phyloP scores from a whole-genome alignment of 2,797 vertebrate genomes.

The Thunnus albacares region DNA sequence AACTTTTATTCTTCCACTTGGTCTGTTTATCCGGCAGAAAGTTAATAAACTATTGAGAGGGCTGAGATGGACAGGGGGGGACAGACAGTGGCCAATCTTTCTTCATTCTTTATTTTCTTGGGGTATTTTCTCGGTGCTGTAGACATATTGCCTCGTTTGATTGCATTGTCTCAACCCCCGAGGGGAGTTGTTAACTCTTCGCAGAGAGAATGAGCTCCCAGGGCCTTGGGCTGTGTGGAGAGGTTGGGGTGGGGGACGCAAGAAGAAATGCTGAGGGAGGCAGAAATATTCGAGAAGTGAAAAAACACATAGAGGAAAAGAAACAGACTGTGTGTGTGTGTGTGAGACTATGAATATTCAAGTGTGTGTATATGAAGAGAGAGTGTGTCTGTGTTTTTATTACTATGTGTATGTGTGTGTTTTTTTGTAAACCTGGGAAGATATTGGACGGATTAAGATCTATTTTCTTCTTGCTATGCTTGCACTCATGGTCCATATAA shows the following conservation, averaged over 20 bases:
- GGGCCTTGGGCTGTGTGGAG: constrained; percentile 4
- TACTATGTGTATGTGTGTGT: too few relatives aligned
- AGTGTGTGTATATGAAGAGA: not conserved
- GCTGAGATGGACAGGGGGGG: constrained; percentile 5
- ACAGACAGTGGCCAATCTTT: constrained; percentile 10
- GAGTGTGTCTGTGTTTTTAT: not conserved
- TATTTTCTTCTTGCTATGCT: not conserved
- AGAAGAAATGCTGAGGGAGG: constrained; percentile 51
- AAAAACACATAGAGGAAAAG: constrained; percentile 12
- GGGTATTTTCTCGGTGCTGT: constrained; percentile 45
- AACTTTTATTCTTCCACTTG: not conserved
- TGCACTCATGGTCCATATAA: not conserved
- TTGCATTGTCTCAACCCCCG: constrained; percentile 68
- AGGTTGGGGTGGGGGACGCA: not conserved
- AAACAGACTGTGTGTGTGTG: not conserved
- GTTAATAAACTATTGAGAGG: constrained; percentile 42
- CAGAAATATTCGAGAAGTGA: constrained; percentile 31
- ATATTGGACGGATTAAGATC: too few relatives aligned
- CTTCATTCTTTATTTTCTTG: constrained; percentile 49
- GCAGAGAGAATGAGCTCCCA: constrained; percentile 61
- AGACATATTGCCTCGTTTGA: constrained; percentile 68
- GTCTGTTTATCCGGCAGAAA: constrained; percentile 19
- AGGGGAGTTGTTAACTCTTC: constrained; percentile 71
- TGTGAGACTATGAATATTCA: constrained; percentile 32
- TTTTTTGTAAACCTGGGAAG: not conserved